Percentiles rank a stretch among this genome's conserved stretches.
Evolutionary conservation across 1,140 invertebrate species (phyloP).

Genomic region (Littorina saxatilis): DNA sequence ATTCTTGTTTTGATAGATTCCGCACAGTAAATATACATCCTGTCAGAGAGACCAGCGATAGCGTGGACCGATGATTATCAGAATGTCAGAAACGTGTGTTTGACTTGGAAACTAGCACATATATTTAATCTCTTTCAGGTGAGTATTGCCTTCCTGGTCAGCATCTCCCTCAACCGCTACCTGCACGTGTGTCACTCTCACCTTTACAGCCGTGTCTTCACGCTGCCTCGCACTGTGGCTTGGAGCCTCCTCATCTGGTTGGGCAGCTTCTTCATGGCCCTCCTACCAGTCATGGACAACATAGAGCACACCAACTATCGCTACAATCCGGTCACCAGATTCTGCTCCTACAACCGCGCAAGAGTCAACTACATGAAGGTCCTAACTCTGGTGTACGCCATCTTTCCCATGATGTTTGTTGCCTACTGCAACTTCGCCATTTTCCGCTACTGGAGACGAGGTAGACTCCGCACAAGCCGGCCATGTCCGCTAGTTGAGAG

Average conservation of each 20-base stretch:
- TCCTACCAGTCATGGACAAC: not conserved
- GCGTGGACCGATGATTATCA: no score
- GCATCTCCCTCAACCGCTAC: conserved; percentile 30
- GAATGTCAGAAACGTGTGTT: no score
- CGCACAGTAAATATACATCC: no score
- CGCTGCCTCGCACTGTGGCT: not conserved
- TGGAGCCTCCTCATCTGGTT: not conserved
- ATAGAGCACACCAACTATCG: not conserved
- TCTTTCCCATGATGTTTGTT: conserved; percentile 5
- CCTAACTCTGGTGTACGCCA: not conserved
- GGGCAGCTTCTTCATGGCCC: not conserved
- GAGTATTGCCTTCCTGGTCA: not conserved
- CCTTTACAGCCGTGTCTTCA: conserved; percentile 1
- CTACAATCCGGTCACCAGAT: not conserved
- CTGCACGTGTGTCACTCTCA: conserved; percentile 19
- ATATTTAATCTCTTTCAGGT: no score
- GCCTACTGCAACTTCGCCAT: conserved; percentile 24
- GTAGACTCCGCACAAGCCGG: not conserved
- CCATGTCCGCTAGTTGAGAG: not conserved
- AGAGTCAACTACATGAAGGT: not conserved
- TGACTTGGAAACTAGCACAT: no score
- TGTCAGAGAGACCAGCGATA: no score
- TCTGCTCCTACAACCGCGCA: conserved; percentile 26
- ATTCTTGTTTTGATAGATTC: no score
- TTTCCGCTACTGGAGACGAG: conserved; percentile 7